Percentiles rank a stretch among this genome's conserved stretches.
phyloP scores from a whole-genome alignment of 2,797 vertebrate species.

The Galaxias olidus region DNA sequence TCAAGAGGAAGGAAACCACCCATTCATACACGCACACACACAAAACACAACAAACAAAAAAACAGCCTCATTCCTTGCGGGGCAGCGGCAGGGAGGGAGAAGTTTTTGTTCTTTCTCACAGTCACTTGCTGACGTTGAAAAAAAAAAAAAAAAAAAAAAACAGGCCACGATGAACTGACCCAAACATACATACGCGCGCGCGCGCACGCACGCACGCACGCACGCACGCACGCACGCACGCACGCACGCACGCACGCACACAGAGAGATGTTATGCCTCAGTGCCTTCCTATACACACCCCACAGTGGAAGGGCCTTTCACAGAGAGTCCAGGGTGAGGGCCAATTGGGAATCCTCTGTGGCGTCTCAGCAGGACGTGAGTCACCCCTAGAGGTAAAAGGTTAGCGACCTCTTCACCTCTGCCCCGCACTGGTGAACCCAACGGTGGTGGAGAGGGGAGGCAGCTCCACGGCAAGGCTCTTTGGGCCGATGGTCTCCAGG shows the following conservation, averaged over 20 bases:
- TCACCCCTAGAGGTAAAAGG: neutral
- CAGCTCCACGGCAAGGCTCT: neutral
- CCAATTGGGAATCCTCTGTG: neutral
- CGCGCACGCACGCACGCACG: neutral
- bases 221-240: neutral
- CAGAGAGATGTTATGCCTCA: neutral
- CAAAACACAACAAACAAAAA: neutral
- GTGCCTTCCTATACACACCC: constrained; percentile 3
- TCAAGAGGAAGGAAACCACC: constrained; percentile 6
- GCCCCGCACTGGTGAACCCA: neutral
- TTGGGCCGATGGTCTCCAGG: no score
- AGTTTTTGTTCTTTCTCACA: constrained; percentile 7
- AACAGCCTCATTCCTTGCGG: neutral
- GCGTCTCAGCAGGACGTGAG: neutral
- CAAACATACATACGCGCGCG: neutral
- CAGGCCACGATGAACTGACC: neutral
- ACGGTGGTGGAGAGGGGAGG: no score
- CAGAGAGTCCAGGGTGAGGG: constrained; percentile 8
- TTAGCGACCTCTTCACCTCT: neutral
- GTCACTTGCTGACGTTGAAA: neutral
- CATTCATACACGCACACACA: neutral
- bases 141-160: constrained; percentile 14
- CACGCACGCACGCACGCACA: neutral
- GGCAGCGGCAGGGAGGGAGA: constrained; percentile 2
- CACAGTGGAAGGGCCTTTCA: neutral